phyloP scores from a whole-genome alignment of 2,888 invertebrate species.

The Punctoribates punctum region DNA sequence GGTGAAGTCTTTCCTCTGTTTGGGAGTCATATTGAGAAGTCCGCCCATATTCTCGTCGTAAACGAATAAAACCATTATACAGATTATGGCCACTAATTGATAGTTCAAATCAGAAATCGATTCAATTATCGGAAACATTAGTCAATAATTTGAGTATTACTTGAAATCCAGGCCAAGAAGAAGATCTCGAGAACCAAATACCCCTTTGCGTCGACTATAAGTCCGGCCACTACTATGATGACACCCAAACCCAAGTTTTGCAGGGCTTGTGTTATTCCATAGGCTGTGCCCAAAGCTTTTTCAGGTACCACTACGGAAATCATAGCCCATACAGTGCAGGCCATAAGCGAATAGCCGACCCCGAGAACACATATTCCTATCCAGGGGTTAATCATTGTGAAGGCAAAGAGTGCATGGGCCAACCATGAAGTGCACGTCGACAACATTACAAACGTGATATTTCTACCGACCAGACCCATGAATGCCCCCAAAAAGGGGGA shows the following conservation, averaged over 20 bases:
- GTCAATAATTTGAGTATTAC: conserved; percentile 15
- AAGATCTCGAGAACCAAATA: conserved; percentile 87
- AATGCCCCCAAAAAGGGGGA: conserved; percentile 82
- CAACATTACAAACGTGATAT: conserved; percentile 81
- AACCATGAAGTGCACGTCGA: conserved; percentile 65
- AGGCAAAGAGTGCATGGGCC: conserved; percentile 62
- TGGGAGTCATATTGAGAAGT: conserved; percentile 35
- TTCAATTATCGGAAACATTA: background rate
- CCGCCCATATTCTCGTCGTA: conserved; percentile 25
- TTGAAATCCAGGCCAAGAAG: conserved; percentile 73
- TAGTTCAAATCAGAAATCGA: background rate
- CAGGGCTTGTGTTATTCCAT: conserved; percentile 67
- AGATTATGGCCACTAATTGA: conserved; percentile 21
- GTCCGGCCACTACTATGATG: conserved; percentile 75
- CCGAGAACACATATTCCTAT: conserved; percentile 71
- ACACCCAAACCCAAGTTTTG: conserved; percentile 91
- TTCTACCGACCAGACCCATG: conserved; percentile 83
- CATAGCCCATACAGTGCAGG: conserved; percentile 92
- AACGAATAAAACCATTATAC: conserved; percentile 13
- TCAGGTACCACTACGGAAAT: conserved; percentile 86
- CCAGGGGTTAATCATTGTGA: conserved; percentile 63
- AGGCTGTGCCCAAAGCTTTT: conserved; percentile 89
- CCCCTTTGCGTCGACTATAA: conserved; percentile 78
- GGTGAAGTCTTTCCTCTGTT: background rate
- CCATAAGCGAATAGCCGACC: conserved; percentile 82